phyloP scores from a whole-genome alignment of 2,888 invertebrate genomes.

The Thera britannica region DNA sequence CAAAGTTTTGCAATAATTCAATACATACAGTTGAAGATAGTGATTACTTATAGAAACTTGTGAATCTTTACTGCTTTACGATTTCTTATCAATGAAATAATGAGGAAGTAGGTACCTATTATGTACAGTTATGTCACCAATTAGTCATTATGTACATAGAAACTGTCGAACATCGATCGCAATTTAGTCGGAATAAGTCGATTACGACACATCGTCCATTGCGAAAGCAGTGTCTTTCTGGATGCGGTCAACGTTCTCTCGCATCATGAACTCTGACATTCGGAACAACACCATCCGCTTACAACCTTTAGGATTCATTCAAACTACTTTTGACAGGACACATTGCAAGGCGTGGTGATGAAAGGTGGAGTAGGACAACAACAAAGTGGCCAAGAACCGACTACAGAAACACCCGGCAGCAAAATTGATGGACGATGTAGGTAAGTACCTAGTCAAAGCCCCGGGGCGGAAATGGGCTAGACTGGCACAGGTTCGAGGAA shows the following conservation, averaged over 20 bases:
- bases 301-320: constrained; percentile 7
- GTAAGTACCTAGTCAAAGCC: too few species aligned
- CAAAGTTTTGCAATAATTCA: background rate
- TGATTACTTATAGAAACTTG: background rate
- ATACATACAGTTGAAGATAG: background rate
- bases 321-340: constrained; percentile 8
- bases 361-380: too few species aligned
- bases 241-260: constrained; percentile 57
- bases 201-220: constrained; percentile 48
- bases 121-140: constrained; percentile 21
- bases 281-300: constrained; percentile 26
- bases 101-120: constrained; percentile 12
- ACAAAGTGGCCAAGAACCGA: too few species aligned
- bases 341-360: too few species aligned
- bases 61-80: background rate
- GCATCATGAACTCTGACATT: constrained; percentile 59
- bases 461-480: too few species aligned
- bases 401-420: too few species aligned
- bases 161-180: constrained; percentile 3
- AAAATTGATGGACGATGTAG: too few species aligned
- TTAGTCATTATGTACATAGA: constrained; percentile 23
- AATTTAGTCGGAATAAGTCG: constrained; percentile 6
- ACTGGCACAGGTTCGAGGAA: too few species aligned
- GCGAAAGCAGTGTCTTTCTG: constrained; percentile 42
- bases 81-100: constrained; percentile 24